Evolutionary conservation across 1,140 invertebrate species (phyloP), one percentile per base, ranked within the genome.

Genomic region (Drosophila bocki): DNA sequence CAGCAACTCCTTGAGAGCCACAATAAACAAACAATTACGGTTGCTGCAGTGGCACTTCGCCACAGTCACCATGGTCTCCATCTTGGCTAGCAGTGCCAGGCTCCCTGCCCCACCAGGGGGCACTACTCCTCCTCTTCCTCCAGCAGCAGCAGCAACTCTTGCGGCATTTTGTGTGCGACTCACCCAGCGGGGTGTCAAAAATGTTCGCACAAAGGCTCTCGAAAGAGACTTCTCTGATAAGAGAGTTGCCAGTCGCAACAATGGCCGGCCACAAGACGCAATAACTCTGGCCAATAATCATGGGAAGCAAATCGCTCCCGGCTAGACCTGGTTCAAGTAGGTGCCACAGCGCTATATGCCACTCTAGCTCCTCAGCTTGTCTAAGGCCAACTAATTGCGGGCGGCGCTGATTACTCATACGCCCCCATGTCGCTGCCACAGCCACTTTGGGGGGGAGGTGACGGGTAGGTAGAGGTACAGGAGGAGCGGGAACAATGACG

Each of bases 21-120:
- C 69, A 90, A 91, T 91, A 91, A 91, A 88, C 83, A 91, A 91
- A 91, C 88, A 91, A 91, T 91, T 91, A 91, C 87, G 80, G 61
- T 71, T 80, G 65, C 45, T 37, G 61, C 32, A 48, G 61, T 71
- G 68, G 68, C 68, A 70, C 61, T 70, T 68, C 33, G 33, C 50
- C 17, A 1, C 7, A 19, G 19, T 50, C 26, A 11, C 22, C 13
- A 17, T 39, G 41, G 69, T 72, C 69, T 72, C 67, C 70, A 74
- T 60, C 32, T 72, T 72, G 69, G 45, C 67, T 72, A 33, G 69
- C 67, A 58, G 32, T 70, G 50, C 32, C 9, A 37, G 29, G 29
- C 29, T 42, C 3, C 51, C 22, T 32, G 37, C 41, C 47, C 67
- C 50, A 62, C 37, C 56, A 42, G 70, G 60, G 60, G 42, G 59